These are phyloP conservation scores for Sarcophaga bullata DNA, from an alignment of 1,140 invertebrate species.

Conservation along the genomic window DNA sequence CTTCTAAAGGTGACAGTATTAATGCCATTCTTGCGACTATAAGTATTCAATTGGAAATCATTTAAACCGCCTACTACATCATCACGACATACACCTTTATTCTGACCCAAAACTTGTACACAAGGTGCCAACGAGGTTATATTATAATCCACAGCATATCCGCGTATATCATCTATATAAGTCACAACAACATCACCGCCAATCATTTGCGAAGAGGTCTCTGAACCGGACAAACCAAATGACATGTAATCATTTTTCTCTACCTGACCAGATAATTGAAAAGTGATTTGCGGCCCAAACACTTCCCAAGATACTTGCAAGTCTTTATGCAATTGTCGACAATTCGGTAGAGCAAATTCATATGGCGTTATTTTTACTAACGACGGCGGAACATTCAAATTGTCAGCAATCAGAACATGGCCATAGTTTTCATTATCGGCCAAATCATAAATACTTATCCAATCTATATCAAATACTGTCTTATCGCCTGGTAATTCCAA, in stretches of 20 bases:
- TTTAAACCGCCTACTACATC: constrained; percentile 79
- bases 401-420: constrained; percentile 81
- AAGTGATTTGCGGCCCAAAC: constrained; percentile 87
- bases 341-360: constrained; percentile 79
- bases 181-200: constrained; percentile 85
- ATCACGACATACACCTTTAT: constrained; percentile 88
- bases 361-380: constrained; percentile 72
- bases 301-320: constrained; percentile 90
- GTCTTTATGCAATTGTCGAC: constrained; percentile 84
- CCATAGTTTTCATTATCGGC: constrained; percentile 78
- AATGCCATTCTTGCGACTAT: constrained; percentile 77
- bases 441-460: constrained; percentile 85
- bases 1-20: constrained; percentile 83
- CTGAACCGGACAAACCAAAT: constrained; percentile 85
- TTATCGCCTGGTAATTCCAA: constrained; percentile 84
- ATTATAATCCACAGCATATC: constrained; percentile 84
- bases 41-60: constrained; percentile 80
- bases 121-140: constrained; percentile 86
- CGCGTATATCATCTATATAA: constrained; percentile 77
- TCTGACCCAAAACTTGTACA: constrained; percentile 83
- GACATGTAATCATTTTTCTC: constrained; percentile 85
- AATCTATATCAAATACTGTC: constrained; percentile 86
- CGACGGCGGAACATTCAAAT: constrained; percentile 87
- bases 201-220: constrained; percentile 79
- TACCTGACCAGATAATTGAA: constrained; percentile 84